phyloP scores from a whole-genome alignment of 2,797 vertebrate genomes.

The Cirrhinus mrigala region DNA sequence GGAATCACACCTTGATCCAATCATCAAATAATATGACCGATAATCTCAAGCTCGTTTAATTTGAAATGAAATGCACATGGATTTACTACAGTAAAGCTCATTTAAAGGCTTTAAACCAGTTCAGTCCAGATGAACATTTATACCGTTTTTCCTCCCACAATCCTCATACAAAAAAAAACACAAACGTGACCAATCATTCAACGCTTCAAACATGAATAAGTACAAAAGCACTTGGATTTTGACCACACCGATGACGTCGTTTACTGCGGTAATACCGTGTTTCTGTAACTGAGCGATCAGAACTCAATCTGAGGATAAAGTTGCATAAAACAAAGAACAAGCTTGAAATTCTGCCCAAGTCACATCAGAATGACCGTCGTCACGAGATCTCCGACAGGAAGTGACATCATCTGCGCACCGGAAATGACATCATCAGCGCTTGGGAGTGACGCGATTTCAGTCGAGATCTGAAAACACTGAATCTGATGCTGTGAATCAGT shows the following conservation, averaged over 20 bases:
- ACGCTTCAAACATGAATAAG: not conserved
- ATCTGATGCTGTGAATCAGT: not conserved
- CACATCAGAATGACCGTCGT: not conserved
- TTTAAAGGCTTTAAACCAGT: conserved; percentile 10
- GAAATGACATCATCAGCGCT: not conserved
- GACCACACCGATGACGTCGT: not conserved
- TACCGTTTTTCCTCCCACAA: not conserved
- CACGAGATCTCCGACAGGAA: not conserved
- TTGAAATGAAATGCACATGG: not conserved
- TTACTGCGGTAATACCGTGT: not conserved
- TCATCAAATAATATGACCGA: not conserved
- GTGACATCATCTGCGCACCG: not conserved
- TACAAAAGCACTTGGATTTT: not conserved
- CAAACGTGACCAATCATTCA: not conserved
- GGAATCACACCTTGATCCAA: not conserved
- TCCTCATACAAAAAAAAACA: not conserved
- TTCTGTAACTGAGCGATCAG: not conserved
- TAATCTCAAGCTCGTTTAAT: not conserved
- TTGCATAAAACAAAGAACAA: not conserved
- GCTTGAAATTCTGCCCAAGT: not conserved
- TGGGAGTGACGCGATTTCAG: not conserved
- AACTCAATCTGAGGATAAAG: not conserved
- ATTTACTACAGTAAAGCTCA: not conserved
- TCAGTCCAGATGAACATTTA: not conserved
- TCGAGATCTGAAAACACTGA: not conserved